Percentiles rank a stretch among this genome's conserved stretches.
phyloP scores from a whole-genome alignment of 1,140 invertebrate genomes.

The Tetragnatha versicolor region DNA sequence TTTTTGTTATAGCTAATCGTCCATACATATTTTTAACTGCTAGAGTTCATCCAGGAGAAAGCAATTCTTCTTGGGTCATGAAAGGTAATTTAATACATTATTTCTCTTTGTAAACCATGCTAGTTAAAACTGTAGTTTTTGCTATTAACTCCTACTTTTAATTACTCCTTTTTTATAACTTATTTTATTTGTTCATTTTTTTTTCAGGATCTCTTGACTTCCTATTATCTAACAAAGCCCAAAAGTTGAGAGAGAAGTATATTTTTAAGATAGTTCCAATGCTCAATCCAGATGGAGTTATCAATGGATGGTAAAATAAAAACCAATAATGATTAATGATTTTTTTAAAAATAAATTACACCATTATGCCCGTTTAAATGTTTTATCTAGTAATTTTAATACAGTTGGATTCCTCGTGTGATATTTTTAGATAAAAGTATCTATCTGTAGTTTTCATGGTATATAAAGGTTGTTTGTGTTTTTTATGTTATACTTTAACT shows the following conservation, averaged over 20 bases:
- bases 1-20: constrained; percentile 5
- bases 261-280: constrained; percentile 94
- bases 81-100: constrained; percentile 51
- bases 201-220: constrained; percentile 71
- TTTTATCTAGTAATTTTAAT: too few relatives aligned
- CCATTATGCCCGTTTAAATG: too few relatives aligned
- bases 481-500: too few relatives aligned
- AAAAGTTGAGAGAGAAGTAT: constrained; percentile 79
- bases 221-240: constrained; percentile 72
- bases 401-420: background rate
- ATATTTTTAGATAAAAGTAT: background rate
- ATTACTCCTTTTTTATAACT: background rate
- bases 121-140: background rate
- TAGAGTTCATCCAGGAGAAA: constrained; percentile 92
- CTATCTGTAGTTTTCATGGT: background rate
- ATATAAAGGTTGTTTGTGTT: background rate
- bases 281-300: constrained; percentile 91
- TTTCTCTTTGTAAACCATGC: background rate
- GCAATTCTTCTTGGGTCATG: constrained; percentile 91
- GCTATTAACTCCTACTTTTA: constrained; percentile 4
- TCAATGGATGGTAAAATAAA: constrained; percentile 79
- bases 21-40: constrained; percentile 83
- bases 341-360: background rate
- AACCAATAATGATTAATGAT: background rate
- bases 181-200: constrained; percentile 12